These are phyloP conservation scores for Napeogenes sylphis DNA, from an alignment of 2,888 invertebrate species.

Conservation along the genomic window DNA sequence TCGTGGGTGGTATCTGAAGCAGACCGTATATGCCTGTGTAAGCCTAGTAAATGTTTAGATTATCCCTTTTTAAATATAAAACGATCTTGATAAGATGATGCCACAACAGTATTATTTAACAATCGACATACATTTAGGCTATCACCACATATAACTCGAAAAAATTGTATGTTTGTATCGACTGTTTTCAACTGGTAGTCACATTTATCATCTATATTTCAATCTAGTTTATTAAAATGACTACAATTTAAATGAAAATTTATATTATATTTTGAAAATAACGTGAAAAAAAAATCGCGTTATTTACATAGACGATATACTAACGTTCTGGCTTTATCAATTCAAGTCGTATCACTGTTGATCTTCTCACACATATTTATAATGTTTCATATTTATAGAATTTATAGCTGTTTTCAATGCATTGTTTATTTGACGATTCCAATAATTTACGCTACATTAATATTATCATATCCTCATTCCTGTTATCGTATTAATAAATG, in stretches of 20 bases:
- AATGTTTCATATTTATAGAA: slow-evolving; percentile 55
- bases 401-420: slow-evolving; percentile 53
- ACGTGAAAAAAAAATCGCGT: neutral
- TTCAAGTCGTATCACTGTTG: slow-evolving; percentile 61
- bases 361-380: slow-evolving; percentile 47
- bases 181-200: neutral
- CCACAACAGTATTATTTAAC: slow-evolving; percentile 39
- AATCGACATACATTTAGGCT: neutral
- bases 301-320: neutral
- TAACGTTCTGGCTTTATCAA: slow-evolving; percentile 53
- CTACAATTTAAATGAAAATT: neutral
- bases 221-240: neutral
- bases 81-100: slow-evolving; percentile 60
- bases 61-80: slow-evolving; percentile 45
- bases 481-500: slow-evolving; percentile 63
- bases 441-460: slow-evolving; percentile 52
- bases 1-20: slow-evolving; percentile 25
- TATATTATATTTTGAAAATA: neutral
- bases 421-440: slow-evolving; percentile 40
- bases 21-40: slow-evolving; percentile 45
- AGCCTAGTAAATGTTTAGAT: slow-evolving; percentile 46
- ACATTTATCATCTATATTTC: neutral
- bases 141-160: neutral
- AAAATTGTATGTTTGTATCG: neutral
- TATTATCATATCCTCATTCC: slow-evolving; percentile 69